Evolutionary conservation across 2,797 vertebrate species (phyloP), one percentile per base, ranked within the genome.

Genomic region (Diglossa cyanea): DNA sequence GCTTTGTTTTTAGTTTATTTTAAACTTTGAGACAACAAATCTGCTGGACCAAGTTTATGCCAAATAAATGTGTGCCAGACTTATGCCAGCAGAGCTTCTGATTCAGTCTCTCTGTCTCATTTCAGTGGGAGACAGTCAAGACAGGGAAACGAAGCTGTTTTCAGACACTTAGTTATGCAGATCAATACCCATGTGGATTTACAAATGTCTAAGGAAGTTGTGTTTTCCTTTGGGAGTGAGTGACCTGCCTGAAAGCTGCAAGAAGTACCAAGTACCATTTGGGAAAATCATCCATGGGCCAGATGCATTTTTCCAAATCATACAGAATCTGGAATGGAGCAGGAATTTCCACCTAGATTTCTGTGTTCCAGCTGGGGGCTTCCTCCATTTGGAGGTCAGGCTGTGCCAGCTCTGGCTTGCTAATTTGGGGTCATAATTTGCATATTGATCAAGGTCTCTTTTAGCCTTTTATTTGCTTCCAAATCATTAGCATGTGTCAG

Each of bases 1-100:
- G 77, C 81, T 86, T 93, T 92, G 81, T 88, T 93, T 92, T 86
- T 51, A 47, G 79, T 83, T 92, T 95, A 93, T 65, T 63, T 61
- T 85, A 58, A 61, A 71, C 60, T 92, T 85, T 71, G 60, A 80
- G 57, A 51, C 54, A 90, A 85, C 86, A 89, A 91, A 96, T 92
- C 78, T 96, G 86, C 81, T 75, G 85, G 88, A 65, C 75, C 47
- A 81, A 80, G 66, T 94, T 76, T 88, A 65, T 76, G 86, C 83
- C 78, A 50, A 87, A 50, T 76, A 77, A 82, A 39, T 15, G 26
- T 13, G 24, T 85, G 47, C 72, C 75, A 95, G 89, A 19, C 40
- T 92, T 74, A 60, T 57, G 72, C 74, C 67, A 71, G n/a, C 13
- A 87, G 23, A 94, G 48, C 28, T 79, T 85, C 77, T 74, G 39